Conservation (phyloP, 1,140 invertebrate species). For the Lepidostoma basale region DNA sequence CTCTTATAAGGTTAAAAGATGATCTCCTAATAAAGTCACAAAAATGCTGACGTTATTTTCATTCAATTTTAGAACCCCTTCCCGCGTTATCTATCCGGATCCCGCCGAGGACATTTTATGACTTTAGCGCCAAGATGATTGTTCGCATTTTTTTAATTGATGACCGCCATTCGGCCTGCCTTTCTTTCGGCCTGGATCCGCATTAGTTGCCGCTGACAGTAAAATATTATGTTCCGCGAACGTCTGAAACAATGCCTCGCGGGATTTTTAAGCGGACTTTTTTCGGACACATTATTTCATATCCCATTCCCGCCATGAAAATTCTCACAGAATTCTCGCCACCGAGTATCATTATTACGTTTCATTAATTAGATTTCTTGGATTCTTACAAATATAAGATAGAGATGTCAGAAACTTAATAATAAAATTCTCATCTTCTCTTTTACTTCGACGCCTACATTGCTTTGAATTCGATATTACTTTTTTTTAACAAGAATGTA, state of each 20-base stretch:
- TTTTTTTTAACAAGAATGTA: no score
- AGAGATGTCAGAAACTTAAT: no score
- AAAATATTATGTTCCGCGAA: slow-evolving; percentile 4
- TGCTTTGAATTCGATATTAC: no score
- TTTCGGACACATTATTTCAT: neutral
- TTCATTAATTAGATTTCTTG: neutral
- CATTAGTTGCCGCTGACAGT: neutral
- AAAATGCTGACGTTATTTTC: slow-evolving; percentile 37
- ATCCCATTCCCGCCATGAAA: neutral
- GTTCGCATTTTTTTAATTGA: slow-evolving; percentile 18
- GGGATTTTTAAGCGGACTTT: neutral
- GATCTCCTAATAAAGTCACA: slow-evolving; percentile 38
- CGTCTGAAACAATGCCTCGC: neutral
- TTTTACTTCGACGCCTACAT: no score
- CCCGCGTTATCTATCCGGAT: neutral
- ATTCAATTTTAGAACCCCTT: slow-evolving; percentile 27
- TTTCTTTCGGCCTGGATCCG: neutral
- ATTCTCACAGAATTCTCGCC: neutral
- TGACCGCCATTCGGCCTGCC: neutral
- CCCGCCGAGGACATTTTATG: neutral
- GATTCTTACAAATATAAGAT: no score
- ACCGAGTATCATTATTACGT: neutral
- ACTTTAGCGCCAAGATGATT: slow-evolving; percentile 2
- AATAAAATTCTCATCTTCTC: no score
- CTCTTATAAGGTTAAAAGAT: slow-evolving; percentile 15